Evolutionary conservation across 1,140 invertebrate genomes (phyloP).

Genomic region (Bombus superbus): DNA sequence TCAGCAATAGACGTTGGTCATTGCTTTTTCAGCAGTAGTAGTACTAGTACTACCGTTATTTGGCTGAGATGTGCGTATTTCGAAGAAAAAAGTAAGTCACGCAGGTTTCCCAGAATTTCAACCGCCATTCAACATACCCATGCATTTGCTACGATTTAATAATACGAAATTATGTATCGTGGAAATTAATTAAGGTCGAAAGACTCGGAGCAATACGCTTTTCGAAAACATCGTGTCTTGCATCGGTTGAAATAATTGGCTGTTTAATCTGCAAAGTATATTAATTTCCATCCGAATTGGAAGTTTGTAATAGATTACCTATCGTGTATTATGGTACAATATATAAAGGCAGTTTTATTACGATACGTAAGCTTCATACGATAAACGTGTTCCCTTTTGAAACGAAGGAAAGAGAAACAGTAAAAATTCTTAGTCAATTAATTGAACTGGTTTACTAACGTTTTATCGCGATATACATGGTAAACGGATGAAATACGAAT

Average conservation of each 20-base stretch:
- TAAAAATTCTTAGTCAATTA: background rate
- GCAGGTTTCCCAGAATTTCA: background rate
- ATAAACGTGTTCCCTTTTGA: too few species aligned
- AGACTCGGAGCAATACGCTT: background rate
- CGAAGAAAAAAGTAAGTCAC: background rate
- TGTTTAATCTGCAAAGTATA: background rate
- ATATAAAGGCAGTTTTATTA: background rate
- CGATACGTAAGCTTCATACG: too few species aligned
- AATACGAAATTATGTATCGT: background rate
- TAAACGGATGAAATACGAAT: background rate
- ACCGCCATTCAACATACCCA: background rate
- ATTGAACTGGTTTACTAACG: background rate
- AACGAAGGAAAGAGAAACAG: too few species aligned
- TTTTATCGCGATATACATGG: background rate
- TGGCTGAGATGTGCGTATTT: background rate
- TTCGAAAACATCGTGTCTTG: too few species aligned
- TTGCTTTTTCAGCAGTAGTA: background rate
- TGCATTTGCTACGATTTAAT: background rate
- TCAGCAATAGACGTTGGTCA: background rate
- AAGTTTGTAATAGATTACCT: background rate
- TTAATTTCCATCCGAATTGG: background rate
- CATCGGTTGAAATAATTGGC: background rate
- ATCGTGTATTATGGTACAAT: background rate
- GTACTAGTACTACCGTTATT: background rate
- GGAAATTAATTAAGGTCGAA: background rate